Evolutionary conservation across 2,888 invertebrate species (phyloP), one percentile per base, ranked within the genome.

Genomic region (Tiliacea aurago): DNA sequence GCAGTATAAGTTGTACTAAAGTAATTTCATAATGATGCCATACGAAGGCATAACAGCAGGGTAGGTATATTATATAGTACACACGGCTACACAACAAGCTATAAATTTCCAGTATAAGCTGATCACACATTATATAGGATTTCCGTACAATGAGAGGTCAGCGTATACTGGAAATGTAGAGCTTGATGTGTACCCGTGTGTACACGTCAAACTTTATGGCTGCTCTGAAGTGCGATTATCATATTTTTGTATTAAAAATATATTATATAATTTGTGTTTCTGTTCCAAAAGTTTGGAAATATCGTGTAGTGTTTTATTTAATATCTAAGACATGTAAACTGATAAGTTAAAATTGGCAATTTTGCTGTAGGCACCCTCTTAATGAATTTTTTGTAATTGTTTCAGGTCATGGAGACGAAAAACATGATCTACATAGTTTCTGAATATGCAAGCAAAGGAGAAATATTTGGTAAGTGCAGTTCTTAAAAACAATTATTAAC

Each of bases 401-500:
- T 97, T 53, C 96, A 99, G 99, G 99, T 99, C 90, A 99, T 99
- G 99, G 99, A 99, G 96, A 99, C 99, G 74, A 99, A 99, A 94
- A 99, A 99, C 94, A 99, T 99, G 98, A 98, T 99, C 92, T 99
- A 99, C 96, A 98, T 99, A 92, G 99, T 99, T 85, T 99, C 99
- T 78, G 99, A 99, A 95, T 99, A 99, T 94, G 99, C 99, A 84
- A 99, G 98, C 92, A 98, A 99, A 95, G 99, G 99, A 88, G 99
- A 99, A 97, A 99, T 99, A 95, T 99, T 99, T 96, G 99, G 99
- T 99, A 95, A 98, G 98, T 80, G 2, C 23, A 41, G 2, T 59
- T 63, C 6, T 33, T 0, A 43, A 43, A 20, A 33, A 58, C 10
- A 23, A 20, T 43, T 59, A 43, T 33, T 45, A n/a, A 37, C 13